Base-by-base conservation (phyloP, 2,888 invertebrate genomes). In the Phalera bucephala region DNA sequence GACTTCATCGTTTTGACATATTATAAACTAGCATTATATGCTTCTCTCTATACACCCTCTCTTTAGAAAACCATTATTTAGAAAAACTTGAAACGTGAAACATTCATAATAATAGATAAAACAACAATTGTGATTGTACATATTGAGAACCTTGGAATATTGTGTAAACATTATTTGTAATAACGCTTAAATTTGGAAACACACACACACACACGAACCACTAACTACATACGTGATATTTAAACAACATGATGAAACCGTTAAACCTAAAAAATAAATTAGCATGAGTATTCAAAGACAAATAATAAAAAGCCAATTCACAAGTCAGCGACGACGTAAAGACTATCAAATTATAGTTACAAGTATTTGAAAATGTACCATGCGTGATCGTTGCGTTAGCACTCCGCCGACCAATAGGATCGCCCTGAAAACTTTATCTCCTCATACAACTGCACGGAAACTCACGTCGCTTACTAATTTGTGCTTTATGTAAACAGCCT, bases 221-320 rank as follows among this genome's bases (percentile, higher is more conserved):
- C 53, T 64, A 58, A 65, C 60, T 62, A 63, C 47, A 59, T 60
- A 63, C 75, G 74, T 76, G 75, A 77, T 79, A 76, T 82, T 83
- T 80, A 80, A 71, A 73, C 72, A 68, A 66, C 71, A 82, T 80
- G 81, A 82, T 83, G 81, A 82, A 83, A 84, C 80, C 77, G 84
- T 83, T 85, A 82, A 81, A 75, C 76, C 74, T 76, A 80, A 83
- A 85, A 85, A 80, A 81, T 74, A 73, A 77, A 77, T 85, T 86
- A 84, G 75, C 85, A 74, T 69, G 57, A 61, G 51, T 64, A 54
- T 66, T 80, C 80, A 72, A 85, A 82, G 77, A 82, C 83, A 85
- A 86, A 86, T 79, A 86, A 78, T 72, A 73, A 77, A n/a, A 80
- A 77, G 65, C 68, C 74, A 85, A 85, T 86, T 85, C 65, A 81